phyloP scores from a whole-genome alignment of 2,888 invertebrate genomes.

The Troides helena region DNA sequence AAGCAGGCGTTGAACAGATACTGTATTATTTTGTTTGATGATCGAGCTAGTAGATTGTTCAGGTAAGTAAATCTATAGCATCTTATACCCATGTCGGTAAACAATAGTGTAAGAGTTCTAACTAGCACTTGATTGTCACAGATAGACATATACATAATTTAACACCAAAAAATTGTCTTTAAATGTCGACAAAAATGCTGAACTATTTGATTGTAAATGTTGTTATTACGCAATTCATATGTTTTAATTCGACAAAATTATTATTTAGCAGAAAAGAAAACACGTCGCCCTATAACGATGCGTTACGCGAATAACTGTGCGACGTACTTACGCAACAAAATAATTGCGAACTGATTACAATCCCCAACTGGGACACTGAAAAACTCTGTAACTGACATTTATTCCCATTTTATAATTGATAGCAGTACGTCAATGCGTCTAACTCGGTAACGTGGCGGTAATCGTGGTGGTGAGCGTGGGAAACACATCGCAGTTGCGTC shows the following conservation, averaged over 20 bases:
- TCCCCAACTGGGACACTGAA: slow-evolving; percentile 19
- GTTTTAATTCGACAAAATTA: not conserved
- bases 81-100: too few species aligned
- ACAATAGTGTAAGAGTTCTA: too few species aligned
- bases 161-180: too few species aligned
- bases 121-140: too few species aligned
- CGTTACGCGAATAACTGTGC: not conserved
- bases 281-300: slow-evolving; percentile 11
- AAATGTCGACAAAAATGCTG: too few species aligned
- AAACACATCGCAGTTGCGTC: slow-evolving; percentile 14
- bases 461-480: slow-evolving; percentile 20
- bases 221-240: not conserved
- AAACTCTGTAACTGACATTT: slow-evolving; percentile 17
- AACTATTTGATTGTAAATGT: not conserved
- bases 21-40: too few species aligned
- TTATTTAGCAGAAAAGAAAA: not conserved
- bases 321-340: slow-evolving; percentile 20
- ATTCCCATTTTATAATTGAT: slow-evolving; percentile 25
- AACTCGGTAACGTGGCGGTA: slow-evolving; percentile 2
- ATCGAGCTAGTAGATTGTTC: too few species aligned
- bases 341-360: slow-evolving; percentile 21
- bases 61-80: too few species aligned
- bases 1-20: too few species aligned
- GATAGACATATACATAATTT: too few species aligned
- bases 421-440: slow-evolving; percentile 3